phyloP scores from a whole-genome alignment of 2,797 vertebrate species.

The Anableps anableps region DNA sequence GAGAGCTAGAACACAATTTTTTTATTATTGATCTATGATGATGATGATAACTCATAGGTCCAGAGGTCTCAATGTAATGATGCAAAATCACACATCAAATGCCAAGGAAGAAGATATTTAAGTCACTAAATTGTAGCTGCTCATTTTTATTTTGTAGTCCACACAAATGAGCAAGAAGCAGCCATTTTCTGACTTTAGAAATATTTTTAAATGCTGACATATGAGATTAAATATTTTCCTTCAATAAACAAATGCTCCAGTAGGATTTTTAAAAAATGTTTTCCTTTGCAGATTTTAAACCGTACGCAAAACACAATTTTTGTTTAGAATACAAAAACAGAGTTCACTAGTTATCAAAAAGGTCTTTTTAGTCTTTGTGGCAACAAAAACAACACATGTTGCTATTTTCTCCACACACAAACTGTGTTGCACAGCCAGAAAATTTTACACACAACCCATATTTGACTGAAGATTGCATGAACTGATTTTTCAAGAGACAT shows the following conservation, averaged over 20 bases:
- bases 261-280: not conserved
- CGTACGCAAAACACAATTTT: not conserved
- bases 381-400: not conserved
- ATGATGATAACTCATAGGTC: not conserved
- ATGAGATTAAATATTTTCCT: not conserved
- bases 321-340: not conserved
- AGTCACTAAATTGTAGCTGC: not conserved
- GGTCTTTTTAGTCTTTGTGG: not conserved
- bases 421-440: constrained; percentile 2
- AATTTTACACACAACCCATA: not conserved
- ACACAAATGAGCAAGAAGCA: not conserved
- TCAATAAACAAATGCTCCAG: not conserved
- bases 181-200: not conserved
- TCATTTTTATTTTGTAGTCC: not conserved
- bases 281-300: not conserved
- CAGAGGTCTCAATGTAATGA: not conserved
- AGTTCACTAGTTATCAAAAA: not conserved
- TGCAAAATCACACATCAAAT: not conserved
- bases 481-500: constrained; percentile 33
- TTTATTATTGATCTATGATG: not conserved
- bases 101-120: constrained; percentile 37
- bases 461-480: constrained; percentile 20
- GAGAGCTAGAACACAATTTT: no score
- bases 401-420: not conserved
- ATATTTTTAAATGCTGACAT: not conserved